phyloP scores from a whole-genome alignment of 2,888 invertebrate species.

The Cremastinae sp. region DNA sequence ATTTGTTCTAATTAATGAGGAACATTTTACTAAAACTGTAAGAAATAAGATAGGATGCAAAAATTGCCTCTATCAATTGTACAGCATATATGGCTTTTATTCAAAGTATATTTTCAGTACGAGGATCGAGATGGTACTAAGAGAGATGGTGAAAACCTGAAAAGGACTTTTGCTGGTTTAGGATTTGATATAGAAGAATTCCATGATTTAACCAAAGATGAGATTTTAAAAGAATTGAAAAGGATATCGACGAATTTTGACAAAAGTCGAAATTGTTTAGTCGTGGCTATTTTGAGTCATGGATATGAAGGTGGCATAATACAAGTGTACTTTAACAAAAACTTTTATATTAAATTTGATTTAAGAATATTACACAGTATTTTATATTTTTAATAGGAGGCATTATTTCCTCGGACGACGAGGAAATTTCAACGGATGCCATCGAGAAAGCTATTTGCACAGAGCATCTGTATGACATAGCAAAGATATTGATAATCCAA shows the following conservation, averaged over 20 bases:
- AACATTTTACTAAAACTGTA: constrained; percentile 21
- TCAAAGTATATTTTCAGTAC: constrained; percentile 65
- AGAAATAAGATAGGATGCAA: background rate
- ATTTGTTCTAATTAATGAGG: constrained; percentile 80
- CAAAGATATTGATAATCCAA: constrained; percentile 83
- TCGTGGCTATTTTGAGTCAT: constrained; percentile 80
- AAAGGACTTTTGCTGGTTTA: constrained; percentile 75
- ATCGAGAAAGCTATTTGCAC: constrained; percentile 81
- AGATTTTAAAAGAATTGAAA: constrained; percentile 68
- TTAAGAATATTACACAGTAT: background rate
- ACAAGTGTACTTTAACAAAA: background rate
- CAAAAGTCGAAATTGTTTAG: constrained; percentile 76
- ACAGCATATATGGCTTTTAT: background rate
- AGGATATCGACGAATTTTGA: constrained; percentile 68
- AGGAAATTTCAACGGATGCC: constrained; percentile 81
- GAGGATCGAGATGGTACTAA: constrained; percentile 78
- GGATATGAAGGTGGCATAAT: constrained; percentile 71
- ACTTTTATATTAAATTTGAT: background rate
- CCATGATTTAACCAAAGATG: constrained; percentile 72
- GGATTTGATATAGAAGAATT: constrained; percentile 75
- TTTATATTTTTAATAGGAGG: constrained; percentile 74
- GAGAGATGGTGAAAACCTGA: constrained; percentile 74
- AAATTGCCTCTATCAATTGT: background rate
- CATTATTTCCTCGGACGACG: constrained; percentile 80
- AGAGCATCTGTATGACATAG: constrained; percentile 79